Evolutionary conservation across 2,888 invertebrate species (phyloP).

Genomic region (Tetanocera ferruginea): DNA sequence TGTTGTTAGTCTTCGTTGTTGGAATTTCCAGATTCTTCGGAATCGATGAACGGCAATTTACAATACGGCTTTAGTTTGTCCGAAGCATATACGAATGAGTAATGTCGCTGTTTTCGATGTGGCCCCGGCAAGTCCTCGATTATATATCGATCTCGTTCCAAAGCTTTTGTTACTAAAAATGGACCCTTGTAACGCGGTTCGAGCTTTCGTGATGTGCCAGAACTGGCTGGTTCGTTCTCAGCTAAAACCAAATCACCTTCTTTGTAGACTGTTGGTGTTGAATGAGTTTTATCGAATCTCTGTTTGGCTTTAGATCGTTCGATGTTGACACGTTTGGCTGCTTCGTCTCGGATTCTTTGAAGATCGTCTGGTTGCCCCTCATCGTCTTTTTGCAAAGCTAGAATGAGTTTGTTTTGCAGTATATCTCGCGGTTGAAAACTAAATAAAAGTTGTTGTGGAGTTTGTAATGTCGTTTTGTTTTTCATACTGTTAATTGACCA

Average conservation of each 20-base stretch:
- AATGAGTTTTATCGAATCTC: conserved; percentile 37
- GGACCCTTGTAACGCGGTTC: conserved; percentile 49
- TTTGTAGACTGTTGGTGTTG: conserved; percentile 30
- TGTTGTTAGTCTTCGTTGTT: conserved; percentile 8
- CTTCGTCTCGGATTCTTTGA: not conserved
- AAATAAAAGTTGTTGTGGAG: not conserved
- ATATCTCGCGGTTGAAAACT: conserved; percentile 31
- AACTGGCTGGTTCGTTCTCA: conserved; percentile 39
- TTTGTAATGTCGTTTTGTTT: not conserved
- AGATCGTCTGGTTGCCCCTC: not conserved
- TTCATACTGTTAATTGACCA: not conserved
- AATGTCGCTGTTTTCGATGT: conserved; percentile 45
- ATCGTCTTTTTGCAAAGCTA: no score
- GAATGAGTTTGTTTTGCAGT: conserved; percentile 20
- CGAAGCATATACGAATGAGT: conserved; percentile 45
- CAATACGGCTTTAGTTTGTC: conserved; percentile 49
- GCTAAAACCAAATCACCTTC: conserved; percentile 37
- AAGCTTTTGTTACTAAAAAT: conserved; percentile 44
- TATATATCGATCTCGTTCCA: conserved; percentile 49
- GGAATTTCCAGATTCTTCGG: not conserved
- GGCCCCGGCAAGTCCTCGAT: conserved; percentile 49
- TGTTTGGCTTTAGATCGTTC: conserved; percentile 30
- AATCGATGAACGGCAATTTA: conserved; percentile 3
- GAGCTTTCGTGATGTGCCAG: conserved; percentile 46
- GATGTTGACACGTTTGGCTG: conserved; percentile 20